Evolutionary conservation across 2,113 vertebrate species (phyloP).

Genomic region (Irena cyanogastra): DNA sequence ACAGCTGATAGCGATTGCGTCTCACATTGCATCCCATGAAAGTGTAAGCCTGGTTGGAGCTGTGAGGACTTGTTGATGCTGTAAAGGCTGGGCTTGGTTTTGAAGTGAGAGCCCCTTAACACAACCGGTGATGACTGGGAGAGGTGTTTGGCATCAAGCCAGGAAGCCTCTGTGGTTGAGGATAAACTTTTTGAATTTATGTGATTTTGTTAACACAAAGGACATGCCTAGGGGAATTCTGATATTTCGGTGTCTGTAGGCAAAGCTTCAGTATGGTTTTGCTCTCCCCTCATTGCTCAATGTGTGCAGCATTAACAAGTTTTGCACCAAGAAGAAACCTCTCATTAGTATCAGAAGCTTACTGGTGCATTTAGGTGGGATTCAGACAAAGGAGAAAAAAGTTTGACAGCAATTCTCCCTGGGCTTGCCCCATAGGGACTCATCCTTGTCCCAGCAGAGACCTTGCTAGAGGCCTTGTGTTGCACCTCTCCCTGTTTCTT

Average conservation of each 20-base stretch:
- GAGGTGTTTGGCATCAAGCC: background rate
- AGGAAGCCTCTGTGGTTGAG: background rate
- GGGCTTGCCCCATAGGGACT: fast-evolving
- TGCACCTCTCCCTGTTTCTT: background rate
- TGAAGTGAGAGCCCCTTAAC: fast-evolving
- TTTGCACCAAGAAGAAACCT: background rate
- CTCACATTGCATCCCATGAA: fast-evolving
- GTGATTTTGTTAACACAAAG: background rate
- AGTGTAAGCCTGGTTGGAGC: fast-evolving
- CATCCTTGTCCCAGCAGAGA: fast-evolving
- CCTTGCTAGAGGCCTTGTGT: fast-evolving
- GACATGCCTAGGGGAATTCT: fast-evolving
- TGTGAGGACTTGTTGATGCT: background rate
- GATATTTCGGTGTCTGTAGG: background rate
- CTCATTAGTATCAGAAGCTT: background rate
- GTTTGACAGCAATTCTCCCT: background rate
- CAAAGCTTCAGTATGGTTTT: background rate
- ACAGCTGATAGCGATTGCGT: fast-evolving
- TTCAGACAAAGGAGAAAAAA: background rate
- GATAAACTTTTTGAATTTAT: background rate
- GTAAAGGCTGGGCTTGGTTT: background rate
- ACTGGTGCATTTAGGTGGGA: background rate
- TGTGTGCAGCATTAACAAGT: background rate
- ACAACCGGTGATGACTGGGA: background rate
- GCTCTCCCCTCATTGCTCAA: background rate